Evolutionary conservation across 53 echinoderm and acorn worm genomes (phyloP).

Genomic region (Crossaster papposus): DNA sequence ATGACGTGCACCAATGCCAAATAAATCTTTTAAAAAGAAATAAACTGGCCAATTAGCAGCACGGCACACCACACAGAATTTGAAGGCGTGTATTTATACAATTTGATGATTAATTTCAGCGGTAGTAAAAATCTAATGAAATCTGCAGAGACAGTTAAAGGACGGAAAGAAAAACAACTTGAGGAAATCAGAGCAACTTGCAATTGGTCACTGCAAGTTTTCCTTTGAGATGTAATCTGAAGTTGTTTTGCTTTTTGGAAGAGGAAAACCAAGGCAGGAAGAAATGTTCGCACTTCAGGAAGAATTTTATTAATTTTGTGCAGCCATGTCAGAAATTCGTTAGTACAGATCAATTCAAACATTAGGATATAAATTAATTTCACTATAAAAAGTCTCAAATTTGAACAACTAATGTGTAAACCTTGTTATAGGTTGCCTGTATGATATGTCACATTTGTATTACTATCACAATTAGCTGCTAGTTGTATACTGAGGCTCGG

Average conservation of each 20-base stretch:
- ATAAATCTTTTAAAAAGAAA: conserved; percentile 55
- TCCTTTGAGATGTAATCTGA: neutral
- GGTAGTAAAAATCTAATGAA: conserved; percentile 19
- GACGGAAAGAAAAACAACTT: neutral
- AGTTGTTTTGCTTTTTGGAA: neutral
- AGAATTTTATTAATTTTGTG: neutral
- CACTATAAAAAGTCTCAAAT: neutral
- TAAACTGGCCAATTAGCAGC: conserved; percentile 23
- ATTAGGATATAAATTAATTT: conserved; percentile 5
- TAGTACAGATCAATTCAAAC: conserved; percentile 4
- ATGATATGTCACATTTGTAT: conserved; percentile 26
- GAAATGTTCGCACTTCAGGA: neutral
- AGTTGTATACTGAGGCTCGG: conserved; percentile 30
- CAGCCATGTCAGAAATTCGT: neutral
- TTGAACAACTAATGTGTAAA: conserved; percentile 12
- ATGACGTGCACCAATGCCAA: conserved; percentile 58
- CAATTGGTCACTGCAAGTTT: neutral
- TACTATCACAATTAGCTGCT: conserved; percentile 26
- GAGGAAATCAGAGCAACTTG: neutral
- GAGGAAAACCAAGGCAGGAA: neutral
- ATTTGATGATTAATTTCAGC: conserved; percentile 51
- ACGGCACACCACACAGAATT: conserved; percentile 16
- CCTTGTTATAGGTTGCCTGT: conserved; percentile 23
- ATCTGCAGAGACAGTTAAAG: conserved; percentile 25
- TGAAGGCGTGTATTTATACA: conserved; percentile 35